Base-by-base conservation (phyloP, 2,888 invertebrate genomes). In the Oligia latruncula region DNA sequence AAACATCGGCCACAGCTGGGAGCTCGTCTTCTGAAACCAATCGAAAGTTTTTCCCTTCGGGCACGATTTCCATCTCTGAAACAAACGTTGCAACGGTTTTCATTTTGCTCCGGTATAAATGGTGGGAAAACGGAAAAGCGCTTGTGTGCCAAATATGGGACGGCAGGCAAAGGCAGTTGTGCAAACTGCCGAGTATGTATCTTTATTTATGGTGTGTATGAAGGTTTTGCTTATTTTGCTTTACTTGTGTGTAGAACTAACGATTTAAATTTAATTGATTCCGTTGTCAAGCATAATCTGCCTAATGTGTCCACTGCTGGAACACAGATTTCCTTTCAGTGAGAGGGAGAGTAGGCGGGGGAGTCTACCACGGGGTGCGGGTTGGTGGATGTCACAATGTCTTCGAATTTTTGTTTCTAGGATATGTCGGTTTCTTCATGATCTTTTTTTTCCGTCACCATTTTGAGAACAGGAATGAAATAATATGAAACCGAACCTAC, bases 31-130 rank as follows among this genome's bases (percentile, higher is more conserved):
- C 98, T 97, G 98, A 97, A 95, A 98, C 98, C 97, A 98, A 98
- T 97, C 98, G 98, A 97, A 98, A 98, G 97, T 98, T 98, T 97
- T 98, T 98, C 94, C 98, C 98, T 97, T 98, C 98, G 95, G 98
- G 97, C 97, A 98, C 97, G 97, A 98, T 98, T 98, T 98, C 98
- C 98, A 98, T 98, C 97, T 98, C 98, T 98, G 97, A 81, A 97
- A 96, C 93, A 95, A 95, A 92, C 68, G 64, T 74, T 74, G 29
- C 64, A 86, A 87, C 75, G 46, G 78, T 73, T 83, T 62, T 81
- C 77, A 76, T 78, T 87, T 74, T 49, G 70, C 55, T 75, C 66
- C 66, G 71, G 75, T 65, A 62, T 74, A 66, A 55, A 71, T 68
- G 68, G 86, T 49, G 82, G 79, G 78, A 60, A 71, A 80, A 74